These are phyloP conservation scores for Zoroaster sp. DNA, from an alignment of 53 echinoderm and acorn worm genomes.

Conservation along the genomic window DNA sequence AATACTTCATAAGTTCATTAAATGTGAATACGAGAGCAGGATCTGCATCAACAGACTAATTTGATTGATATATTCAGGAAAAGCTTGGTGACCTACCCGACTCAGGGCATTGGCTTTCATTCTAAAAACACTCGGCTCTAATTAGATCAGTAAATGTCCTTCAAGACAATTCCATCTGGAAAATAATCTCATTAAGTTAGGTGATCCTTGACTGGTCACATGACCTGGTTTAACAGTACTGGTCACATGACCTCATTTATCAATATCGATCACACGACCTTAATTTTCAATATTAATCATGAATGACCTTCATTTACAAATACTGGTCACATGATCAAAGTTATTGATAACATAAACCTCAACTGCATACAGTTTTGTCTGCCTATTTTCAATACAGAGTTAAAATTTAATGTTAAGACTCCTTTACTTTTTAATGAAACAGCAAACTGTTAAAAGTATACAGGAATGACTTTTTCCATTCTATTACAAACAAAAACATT, in stretches of 20 bases:
- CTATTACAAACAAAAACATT: not conserved
- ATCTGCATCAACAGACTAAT: not conserved
- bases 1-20: not conserved
- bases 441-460: conserved; percentile 31
- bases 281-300: not conserved
- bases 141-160: not conserved
- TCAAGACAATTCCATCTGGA: not conserved
- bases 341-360: not conserved
- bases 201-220: not conserved
- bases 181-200: not conserved
- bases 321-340: conserved; percentile 13
- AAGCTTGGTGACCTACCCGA: not conserved
- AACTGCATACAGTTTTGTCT: not conserved
- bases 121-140: not conserved
- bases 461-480: conserved; percentile 9
- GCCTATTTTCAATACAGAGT: conserved; percentile 19
- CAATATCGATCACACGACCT: conserved; percentile 10
- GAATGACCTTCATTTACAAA: not conserved
- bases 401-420: not conserved
- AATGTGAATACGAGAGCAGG: conserved; percentile 1
- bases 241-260: not conserved
- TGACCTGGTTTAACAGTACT: not conserved
- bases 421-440: not conserved
- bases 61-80: not conserved
- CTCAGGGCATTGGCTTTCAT: not conserved